phyloP scores from a whole-genome alignment of 2,797 vertebrate species.

The Microchirus variegatus region DNA sequence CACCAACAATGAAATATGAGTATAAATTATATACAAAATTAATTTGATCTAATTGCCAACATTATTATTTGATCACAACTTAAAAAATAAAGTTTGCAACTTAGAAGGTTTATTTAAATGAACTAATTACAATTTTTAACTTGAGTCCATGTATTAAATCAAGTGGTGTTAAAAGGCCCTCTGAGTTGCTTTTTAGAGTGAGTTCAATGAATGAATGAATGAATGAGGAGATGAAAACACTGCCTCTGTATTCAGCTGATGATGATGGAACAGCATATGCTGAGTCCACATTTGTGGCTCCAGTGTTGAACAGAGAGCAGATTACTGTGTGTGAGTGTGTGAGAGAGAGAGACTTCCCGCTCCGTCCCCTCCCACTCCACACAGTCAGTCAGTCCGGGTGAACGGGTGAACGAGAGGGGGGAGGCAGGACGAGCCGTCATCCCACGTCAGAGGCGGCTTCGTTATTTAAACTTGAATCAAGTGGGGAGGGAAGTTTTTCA shows the following conservation, averaged over 20 bases:
- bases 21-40: too few species aligned
- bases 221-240: neutral
- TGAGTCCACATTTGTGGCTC: neutral
- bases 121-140: too few species aligned
- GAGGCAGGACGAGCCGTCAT: conserved; percentile 56
- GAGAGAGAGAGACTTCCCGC: neutral
- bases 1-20: too few species aligned
- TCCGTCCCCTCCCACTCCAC: conserved; percentile 30
- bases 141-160: too few species aligned
- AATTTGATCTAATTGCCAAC: too few species aligned
- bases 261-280: too few species aligned
- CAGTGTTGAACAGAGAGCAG: neutral
- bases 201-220: neutral
- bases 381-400: neutral
- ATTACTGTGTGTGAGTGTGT: neutral
- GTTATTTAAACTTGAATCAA: conserved; percentile 77
- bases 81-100: too few species aligned
- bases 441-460: conserved; percentile 69
- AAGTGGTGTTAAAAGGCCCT: too few species aligned
- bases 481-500: conserved; percentile 53
- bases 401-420: conserved; percentile 35
- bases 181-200: too few species aligned
- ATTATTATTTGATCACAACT: too few species aligned
- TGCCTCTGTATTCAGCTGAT: too few species aligned
- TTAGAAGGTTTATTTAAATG: too few species aligned